Percentiles rank a stretch among this genome's conserved stretches.
Evolutionary conservation across 2,888 invertebrate genomes (phyloP).

Genomic region (Caenorhabditis sinica): DNA sequence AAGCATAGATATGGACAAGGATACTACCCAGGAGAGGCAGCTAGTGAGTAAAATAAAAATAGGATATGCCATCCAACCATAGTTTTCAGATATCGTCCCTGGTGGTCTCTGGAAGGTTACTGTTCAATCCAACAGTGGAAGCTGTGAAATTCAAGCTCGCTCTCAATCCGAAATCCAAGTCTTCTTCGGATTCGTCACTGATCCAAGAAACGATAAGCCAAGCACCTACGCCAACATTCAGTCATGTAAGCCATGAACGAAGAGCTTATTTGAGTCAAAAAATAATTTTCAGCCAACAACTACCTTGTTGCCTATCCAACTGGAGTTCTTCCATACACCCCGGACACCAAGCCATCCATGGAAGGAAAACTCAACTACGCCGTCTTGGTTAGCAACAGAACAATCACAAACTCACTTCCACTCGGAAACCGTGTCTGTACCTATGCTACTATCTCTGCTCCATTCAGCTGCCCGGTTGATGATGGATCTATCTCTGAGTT

Average conservation of each 20-base stretch:
- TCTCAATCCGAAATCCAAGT: conserved; percentile 78
- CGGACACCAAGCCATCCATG: conserved; percentile 67
- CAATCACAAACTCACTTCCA: conserved; percentile 66
- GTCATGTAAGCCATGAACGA: conserved; percentile 58
- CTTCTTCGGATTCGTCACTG: conserved; percentile 75
- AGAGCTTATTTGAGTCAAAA: background rate
- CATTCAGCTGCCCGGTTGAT: conserved; percentile 73
- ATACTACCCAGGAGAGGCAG: conserved; percentile 68
- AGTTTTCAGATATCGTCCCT: conserved; percentile 71
- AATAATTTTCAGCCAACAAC: conserved; percentile 68
- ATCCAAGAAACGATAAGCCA: conserved; percentile 74
- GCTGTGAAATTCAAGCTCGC: conserved; percentile 74
- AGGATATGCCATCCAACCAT: no score
- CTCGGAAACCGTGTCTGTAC: conserved; percentile 64
- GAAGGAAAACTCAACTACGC: conserved; percentile 78
- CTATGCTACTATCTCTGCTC: conserved; percentile 70
- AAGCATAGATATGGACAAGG: conserved; percentile 74
- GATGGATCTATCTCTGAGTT: conserved; percentile 63
- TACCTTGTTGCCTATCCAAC: conserved; percentile 73
- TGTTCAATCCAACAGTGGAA: conserved; percentile 66
- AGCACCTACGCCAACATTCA: conserved; percentile 70
- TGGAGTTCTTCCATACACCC: conserved; percentile 70
- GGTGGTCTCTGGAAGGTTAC: conserved; percentile 75
- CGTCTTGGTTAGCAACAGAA: conserved; percentile 67
- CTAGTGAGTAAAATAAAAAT: conserved; percentile 57